Conservation (phyloP, 1,140 invertebrate genomes). For the Diploscapter pachys region DNA sequence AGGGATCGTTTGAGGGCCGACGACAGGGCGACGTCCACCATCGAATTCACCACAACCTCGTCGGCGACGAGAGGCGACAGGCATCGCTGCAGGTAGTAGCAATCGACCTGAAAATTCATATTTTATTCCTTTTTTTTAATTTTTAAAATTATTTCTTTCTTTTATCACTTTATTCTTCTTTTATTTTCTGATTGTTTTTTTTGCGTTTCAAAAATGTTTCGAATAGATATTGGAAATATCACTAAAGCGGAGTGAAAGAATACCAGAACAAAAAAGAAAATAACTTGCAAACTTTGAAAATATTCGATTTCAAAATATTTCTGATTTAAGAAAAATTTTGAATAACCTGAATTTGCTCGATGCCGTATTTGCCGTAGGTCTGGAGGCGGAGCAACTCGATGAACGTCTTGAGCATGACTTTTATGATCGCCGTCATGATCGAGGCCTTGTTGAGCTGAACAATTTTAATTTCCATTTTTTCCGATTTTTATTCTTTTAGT, state of each 20-base stretch:
- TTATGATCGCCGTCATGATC: constrained; percentile 89
- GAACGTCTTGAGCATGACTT: constrained; percentile 93
- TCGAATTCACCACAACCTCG: constrained; percentile 89
- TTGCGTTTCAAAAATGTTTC: no score
- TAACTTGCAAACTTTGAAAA: no score
- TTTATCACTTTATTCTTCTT: constrained; percentile 2
- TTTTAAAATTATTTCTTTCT: not conserved
- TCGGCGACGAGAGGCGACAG: constrained; percentile 92
- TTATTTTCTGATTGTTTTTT: not conserved
- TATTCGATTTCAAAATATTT: not conserved
- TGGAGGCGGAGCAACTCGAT: constrained; percentile 88
- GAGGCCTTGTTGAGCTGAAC: constrained; percentile 84
- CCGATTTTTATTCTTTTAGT: not conserved
- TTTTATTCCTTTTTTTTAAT: not conserved
- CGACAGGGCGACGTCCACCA: constrained; percentile 89
- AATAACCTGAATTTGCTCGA: constrained; percentile 77
- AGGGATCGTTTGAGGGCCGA: constrained; percentile 88
- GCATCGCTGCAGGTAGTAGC: constrained; percentile 90
- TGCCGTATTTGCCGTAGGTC: constrained; percentile 88
- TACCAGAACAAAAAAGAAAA: no score
- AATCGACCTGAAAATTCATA: constrained; percentile 76
- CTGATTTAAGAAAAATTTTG: not conserved
- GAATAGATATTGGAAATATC: no score
- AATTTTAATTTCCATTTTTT: not conserved
- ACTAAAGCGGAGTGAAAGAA: no score